These are phyloP conservation scores for Aeoliscus strigatus DNA, from an alignment of 2,797 vertebrate species.

Conservation along the genomic window DNA sequence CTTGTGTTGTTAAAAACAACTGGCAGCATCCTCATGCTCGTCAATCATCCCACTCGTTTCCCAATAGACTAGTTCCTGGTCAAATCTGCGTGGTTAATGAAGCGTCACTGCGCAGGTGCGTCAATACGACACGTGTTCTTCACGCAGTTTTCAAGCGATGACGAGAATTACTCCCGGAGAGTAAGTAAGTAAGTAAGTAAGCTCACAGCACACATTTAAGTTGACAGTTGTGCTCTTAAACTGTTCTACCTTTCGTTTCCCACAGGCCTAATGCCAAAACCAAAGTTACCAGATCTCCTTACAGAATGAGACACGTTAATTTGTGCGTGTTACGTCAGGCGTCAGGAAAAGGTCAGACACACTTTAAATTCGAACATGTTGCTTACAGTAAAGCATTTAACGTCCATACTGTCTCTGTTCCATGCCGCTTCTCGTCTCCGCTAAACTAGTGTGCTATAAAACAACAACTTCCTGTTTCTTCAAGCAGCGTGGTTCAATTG, in stretches of 20 bases:
- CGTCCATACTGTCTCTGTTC: neutral
- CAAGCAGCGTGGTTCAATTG: conserved; percentile 26
- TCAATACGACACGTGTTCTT: conserved; percentile 55
- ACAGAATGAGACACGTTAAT: too few species aligned
- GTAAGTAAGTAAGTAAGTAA: too few species aligned
- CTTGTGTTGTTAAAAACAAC: conserved; percentile 57
- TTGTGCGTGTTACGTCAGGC: neutral
- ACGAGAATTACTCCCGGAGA: too few species aligned
- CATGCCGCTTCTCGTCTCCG: neutral
- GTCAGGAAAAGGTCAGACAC: neutral
- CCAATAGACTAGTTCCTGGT: conserved; percentile 61
- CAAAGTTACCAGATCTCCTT: too few species aligned
- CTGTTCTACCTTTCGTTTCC: too few species aligned
- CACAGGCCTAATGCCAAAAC: too few species aligned
- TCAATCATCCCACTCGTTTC: conserved; percentile 67
- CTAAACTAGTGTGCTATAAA: conserved; percentile 23
- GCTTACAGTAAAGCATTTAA: conserved; percentile 29
- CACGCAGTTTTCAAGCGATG: conserved; percentile 2
- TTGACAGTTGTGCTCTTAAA: too few species aligned
- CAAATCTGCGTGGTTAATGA: conserved; percentile 65
- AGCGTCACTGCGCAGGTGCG: conserved; percentile 55
- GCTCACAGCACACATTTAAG: too few species aligned
- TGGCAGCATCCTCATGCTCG: conserved; percentile 53
- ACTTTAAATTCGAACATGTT: neutral
- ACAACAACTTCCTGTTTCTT: conserved; percentile 61